Evolutionary conservation across 1,140 invertebrate genomes (phyloP).

Genomic region (Paralvinella palmiformis): DNA sequence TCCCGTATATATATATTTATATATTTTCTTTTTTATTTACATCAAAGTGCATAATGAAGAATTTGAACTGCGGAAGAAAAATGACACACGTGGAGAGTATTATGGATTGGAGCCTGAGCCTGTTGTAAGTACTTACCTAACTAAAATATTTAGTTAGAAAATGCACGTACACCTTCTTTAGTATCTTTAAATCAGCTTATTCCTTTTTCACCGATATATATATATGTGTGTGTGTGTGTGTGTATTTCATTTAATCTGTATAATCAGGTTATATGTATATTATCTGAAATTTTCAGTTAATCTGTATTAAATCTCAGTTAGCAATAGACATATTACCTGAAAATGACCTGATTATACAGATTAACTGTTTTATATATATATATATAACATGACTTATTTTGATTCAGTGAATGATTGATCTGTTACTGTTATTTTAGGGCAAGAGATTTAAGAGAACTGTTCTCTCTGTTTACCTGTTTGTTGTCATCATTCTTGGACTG

Average conservation of each 20-base stretch:
- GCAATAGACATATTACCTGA: not conserved
- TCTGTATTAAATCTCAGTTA: not conserved
- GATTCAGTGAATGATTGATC: conserved; percentile 4
- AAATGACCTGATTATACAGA: not conserved
- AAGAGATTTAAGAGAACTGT: conserved; percentile 20
- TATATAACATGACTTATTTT: not conserved
- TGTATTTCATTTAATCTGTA: not conserved
- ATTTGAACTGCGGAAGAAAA: conserved; percentile 39
- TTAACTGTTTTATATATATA: not conserved
- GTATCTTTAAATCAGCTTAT: not conserved
- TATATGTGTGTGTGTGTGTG: not conserved
- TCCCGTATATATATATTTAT: not conserved
- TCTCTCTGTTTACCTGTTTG: conserved; percentile 18
- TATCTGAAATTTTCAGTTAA: not conserved
- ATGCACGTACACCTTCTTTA: not conserved
- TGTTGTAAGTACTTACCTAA: conserved; percentile 32
- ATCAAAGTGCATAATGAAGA: conserved; percentile 43
- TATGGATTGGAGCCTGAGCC: conserved; percentile 41
- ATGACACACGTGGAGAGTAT: conserved; percentile 33
- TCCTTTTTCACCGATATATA: not conserved
- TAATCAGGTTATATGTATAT: not conserved
- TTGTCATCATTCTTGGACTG: conserved; percentile 15
- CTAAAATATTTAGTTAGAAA: not conserved
- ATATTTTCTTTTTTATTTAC: conserved; percentile 22
- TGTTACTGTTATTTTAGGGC: conserved; percentile 19